Evolutionary conservation across 2,797 vertebrate genomes (phyloP).

Genomic region (Fistularia tabacaria): DNA sequence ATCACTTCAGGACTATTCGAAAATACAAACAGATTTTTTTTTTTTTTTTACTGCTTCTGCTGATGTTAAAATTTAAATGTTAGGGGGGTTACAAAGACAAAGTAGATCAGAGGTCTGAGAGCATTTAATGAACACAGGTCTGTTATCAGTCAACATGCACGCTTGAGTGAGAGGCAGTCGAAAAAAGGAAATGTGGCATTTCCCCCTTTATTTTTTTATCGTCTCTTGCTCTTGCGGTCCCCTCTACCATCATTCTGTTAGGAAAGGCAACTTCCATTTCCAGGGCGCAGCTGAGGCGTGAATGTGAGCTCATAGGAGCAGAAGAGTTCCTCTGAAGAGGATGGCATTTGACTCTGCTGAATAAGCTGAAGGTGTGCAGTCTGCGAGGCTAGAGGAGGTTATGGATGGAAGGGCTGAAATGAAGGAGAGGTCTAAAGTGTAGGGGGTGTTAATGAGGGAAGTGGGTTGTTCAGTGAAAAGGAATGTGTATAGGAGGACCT

Average conservation of each 20-base stretch:
- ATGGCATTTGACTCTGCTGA: slow-evolving; percentile 99
- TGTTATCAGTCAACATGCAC: too few species aligned
- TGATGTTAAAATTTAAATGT: too few species aligned
- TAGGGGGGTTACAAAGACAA: too few species aligned
- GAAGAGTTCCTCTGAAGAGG: slow-evolving; percentile 80
- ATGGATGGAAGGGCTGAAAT: slow-evolving; percentile 31
- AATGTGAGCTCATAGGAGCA: slow-evolving; percentile 84
- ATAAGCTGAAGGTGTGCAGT: slow-evolving; percentile 86
- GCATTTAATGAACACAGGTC: too few species aligned
- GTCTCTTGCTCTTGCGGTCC: slow-evolving; percentile 38
- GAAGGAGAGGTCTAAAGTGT: slow-evolving; percentile 15
- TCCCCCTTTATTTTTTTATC: slow-evolving; percentile 36
- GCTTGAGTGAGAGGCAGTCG: slow-evolving; percentile 7
- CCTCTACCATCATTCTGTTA: slow-evolving; percentile 69
- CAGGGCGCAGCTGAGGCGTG: slow-evolving; percentile 62
- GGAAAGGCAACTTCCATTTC: slow-evolving; percentile 67
- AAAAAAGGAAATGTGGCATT: slow-evolving; percentile 34
- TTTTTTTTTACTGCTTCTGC: too few species aligned
- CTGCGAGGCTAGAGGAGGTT: slow-evolving; percentile 68
- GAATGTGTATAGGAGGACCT: slow-evolving; percentile 12
- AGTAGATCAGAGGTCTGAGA: too few species aligned
- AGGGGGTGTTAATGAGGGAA: slow-evolving; percentile 45
- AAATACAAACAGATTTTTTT: too few species aligned
- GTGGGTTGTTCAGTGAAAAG: slow-evolving; percentile 32
- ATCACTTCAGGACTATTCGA: too few species aligned